Evolutionary conservation across 23 tunicate species (phyloP).

Genomic region (Phallusia fumigata): DNA sequence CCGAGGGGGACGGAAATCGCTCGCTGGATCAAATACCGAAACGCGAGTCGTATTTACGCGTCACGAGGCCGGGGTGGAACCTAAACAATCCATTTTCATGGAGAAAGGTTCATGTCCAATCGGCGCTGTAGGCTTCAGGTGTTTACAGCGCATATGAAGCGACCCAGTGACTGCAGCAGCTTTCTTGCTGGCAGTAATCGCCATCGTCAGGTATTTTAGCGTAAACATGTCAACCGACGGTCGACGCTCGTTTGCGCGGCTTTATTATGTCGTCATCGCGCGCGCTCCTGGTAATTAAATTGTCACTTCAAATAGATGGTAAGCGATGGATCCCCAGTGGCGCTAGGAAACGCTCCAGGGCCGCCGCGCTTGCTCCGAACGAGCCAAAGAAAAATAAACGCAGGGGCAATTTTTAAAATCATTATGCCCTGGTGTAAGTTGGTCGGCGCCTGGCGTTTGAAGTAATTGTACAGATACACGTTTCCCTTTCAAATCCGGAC

Average conservation of each 20-base stretch:
- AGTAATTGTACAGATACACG: not conserved
- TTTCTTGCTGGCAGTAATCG: no score
- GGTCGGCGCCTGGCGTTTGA: not conserved
- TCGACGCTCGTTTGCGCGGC: not conserved
- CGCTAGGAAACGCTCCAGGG: not conserved
- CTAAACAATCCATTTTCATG: no score
- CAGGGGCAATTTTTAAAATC: not conserved
- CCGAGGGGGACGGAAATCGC: not conserved
- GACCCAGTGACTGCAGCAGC: no score
- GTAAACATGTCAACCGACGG: not conserved
- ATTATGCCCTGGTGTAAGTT: not conserved
- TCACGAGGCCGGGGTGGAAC: no score
- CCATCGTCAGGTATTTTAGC: not conserved
- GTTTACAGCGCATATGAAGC: no score
- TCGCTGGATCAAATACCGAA: not conserved
- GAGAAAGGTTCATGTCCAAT: no score
- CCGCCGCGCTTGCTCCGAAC: not conserved
- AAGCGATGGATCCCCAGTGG: not conserved
- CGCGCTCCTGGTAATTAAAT: not conserved
- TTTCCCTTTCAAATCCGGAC: not conserved
- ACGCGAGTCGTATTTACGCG: no score
- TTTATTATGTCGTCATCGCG: not conserved
- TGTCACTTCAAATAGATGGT: not conserved
- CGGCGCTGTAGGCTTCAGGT: no score
- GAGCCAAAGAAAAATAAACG: constrained; percentile 5